Base-by-base conservation (phyloP, 2,888 invertebrate genomes). In the Lasius platythorax region DNA sequence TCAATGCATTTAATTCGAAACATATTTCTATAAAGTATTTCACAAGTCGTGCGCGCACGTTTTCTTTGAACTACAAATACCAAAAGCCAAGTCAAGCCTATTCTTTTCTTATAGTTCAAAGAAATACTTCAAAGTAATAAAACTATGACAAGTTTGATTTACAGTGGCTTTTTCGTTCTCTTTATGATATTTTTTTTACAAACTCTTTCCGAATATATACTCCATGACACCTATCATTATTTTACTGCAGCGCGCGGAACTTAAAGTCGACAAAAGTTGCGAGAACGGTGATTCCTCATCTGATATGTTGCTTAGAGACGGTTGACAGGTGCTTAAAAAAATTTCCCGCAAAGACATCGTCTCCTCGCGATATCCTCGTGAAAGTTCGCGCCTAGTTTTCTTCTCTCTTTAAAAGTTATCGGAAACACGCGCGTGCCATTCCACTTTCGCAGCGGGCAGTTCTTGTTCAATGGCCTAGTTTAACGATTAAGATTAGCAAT, bases 391-490 rank as follows among this genome's bases (percentile, higher is more conserved):
- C 50, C 61, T 61, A 50, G 79, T 63, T 81, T 85, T 78, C 83
- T 79, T 72, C 61, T 75, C 23, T 56, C 64, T 82, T 66, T 63
- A 64, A n/a, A 64, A 82, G 73, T 82, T 82, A 82, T 82, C 75
- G 82, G 58, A 37, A 75, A 56, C 85, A 73, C 43, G 28, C 28
- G 79, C 79, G 56, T 72, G 61, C 46, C 70, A 72, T 81, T 81
- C 79, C 61, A 61, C 61, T 70, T 50, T 81, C 72, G 46, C 72
- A 37, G 12, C 70, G 46, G 37, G n/a, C 78, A 56, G 15, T 72
- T 72, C 61, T 72, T 46, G 46, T 46, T 37, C 56, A 18, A 37
- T 72, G 46, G 33, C 70, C 79, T 46, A 61, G 72, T 81, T 79
- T 61, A 70, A 70, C 68, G 43, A 79, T 67, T 40, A 67, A 43